Base-by-base conservation (phyloP, 2,888 invertebrate species). In the Chydorus sphaericus region DNA sequence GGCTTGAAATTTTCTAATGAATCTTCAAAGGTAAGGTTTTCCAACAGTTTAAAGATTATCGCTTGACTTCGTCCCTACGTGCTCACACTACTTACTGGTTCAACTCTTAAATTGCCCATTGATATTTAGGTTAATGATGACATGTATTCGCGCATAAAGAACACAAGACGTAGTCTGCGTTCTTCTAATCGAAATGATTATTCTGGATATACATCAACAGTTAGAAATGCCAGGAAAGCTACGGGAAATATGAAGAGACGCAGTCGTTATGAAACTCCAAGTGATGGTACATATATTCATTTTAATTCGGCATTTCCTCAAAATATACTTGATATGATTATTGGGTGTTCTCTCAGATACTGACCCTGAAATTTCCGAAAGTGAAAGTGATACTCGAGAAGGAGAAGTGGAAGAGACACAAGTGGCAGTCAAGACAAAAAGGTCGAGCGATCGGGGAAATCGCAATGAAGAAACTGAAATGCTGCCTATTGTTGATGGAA, bases 121-220 rank as follows among this genome's bases (percentile, higher is more conserved):
- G 8, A 33, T 14, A 16, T 26, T 4, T 44, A 72, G 52, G 77
- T n/a, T n/a, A n/a, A n/a, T n/a, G n/a, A n/a, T n/a, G n/a, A 77
- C 61, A 77, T 77, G 75, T 77, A 77, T 60, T 73, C 76, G 38
- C 66, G 76, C n/a, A n/a, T n/a, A 57, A 74, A 77, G 20, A 77
- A 77, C 63, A 67, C 76, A 58, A 70, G 72, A 31, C 67, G 75
- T 56, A 67, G 71, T 31, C 65, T 69, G 60, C 69, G 55, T 51
- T 20, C 55, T 58, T 49, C 53, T 54, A 26, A 23, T 5, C 23
- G 44, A 16, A 14, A 23, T 4, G 23, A 39, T 39, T 44, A 44
- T 20, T 44, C 44, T 44, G 44, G 44, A 6, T 44, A 44, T 10
- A 4, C 11, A 2, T 44, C 44, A 44, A 44, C 44, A 14, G 44